These are phyloP conservation scores for Agrochola macilenta DNA, from an alignment of 2,888 invertebrate species.

Conservation along the genomic window DNA sequence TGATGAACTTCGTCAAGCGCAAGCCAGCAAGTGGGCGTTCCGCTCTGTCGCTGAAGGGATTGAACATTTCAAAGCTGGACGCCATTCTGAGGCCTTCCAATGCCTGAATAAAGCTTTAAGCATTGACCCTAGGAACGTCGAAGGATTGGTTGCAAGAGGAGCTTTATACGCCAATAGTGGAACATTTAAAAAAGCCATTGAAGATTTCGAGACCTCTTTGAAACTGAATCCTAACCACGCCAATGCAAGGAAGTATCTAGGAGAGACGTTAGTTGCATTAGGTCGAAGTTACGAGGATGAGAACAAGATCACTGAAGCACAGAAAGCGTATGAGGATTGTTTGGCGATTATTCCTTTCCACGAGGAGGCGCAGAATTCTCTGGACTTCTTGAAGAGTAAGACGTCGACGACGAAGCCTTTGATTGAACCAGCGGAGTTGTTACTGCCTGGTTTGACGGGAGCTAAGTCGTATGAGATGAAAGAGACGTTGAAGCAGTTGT, in stretches of 20 bases:
- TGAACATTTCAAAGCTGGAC: constrained; percentile 97
- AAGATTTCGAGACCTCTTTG: constrained; percentile 98
- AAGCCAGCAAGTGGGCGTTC: constrained; percentile 98
- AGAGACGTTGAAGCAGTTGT: constrained; percentile 92
- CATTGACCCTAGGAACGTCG: constrained; percentile 97
- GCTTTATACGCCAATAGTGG: constrained; percentile 98
- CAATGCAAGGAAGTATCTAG: constrained; percentile 98
- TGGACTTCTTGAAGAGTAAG: constrained; percentile 95
- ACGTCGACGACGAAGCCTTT: constrained; percentile 90
- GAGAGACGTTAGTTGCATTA: constrained; percentile 97
- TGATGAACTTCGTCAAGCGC: constrained; percentile 95
- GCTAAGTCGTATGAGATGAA: constrained; percentile 91
- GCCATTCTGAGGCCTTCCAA: constrained; percentile 98
- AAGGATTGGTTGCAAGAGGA: constrained; percentile 97
- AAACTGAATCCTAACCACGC: constrained; percentile 97
- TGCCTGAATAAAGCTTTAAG: constrained; percentile 97
- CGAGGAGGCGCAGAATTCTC: constrained; percentile 96
- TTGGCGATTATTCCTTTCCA: constrained; percentile 96
- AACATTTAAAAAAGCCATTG: constrained; percentile 97
- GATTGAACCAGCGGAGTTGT: constrained; percentile 91
- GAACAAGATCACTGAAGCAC: constrained; percentile 95
- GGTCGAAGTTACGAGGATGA: constrained; percentile 97
- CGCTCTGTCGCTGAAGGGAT: constrained; percentile 98
- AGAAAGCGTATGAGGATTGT: constrained; percentile 96
- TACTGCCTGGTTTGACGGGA: constrained; percentile 91